These are phyloP conservation scores for Antechinus flavipes DNA, from an alignment of 2,113 vertebrate genomes.

Conservation along the genomic window DNA sequence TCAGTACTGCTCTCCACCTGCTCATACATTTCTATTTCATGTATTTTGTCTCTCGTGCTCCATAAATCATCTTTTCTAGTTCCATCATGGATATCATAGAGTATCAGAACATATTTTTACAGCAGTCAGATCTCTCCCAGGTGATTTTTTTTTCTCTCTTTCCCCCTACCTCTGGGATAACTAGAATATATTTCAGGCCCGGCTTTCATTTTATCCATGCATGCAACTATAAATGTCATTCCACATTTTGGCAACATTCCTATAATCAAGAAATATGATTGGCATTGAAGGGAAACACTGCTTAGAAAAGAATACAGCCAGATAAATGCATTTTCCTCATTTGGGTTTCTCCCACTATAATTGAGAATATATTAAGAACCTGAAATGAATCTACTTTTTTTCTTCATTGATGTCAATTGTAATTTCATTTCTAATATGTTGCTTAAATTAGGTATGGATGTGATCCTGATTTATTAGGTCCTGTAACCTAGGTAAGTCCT, in stretches of 20 bases:
- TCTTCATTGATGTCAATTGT: not conserved
- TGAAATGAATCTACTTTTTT: not conserved
- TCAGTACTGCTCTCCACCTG: conserved; percentile 8
- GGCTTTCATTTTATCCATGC: conserved; percentile 60
- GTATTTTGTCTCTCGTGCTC: conserved; percentile 30
- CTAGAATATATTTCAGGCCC: conserved; percentile 47
- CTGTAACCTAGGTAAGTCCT: not conserved
- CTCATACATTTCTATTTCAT: conserved; percentile 44
- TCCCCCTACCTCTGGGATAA: not conserved
- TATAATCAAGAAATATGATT: conserved; percentile 32
- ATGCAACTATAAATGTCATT: not conserved
- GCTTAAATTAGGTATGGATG: not conserved
- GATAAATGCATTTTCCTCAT: not conserved
- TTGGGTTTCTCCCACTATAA: not conserved
- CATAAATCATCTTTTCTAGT: conserved; percentile 29
- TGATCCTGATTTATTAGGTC: not conserved
- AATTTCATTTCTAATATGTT: not conserved
- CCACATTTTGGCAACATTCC: conserved; percentile 20
- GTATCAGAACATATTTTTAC: conserved; percentile 48
- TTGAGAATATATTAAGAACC: not conserved
- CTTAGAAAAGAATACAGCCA: not conserved
- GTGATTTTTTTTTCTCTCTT: conserved; percentile 29
- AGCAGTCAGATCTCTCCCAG: conserved; percentile 21
- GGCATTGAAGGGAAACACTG: conserved; percentile 11
- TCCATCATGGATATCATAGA: not conserved